A percentile compares a stretch with the other conserved stretches of the same genome.
These are phyloP conservation scores for Enteromius mattozi DNA, from an alignment of 2,797 vertebrate species.

Conservation along the genomic window DNA sequence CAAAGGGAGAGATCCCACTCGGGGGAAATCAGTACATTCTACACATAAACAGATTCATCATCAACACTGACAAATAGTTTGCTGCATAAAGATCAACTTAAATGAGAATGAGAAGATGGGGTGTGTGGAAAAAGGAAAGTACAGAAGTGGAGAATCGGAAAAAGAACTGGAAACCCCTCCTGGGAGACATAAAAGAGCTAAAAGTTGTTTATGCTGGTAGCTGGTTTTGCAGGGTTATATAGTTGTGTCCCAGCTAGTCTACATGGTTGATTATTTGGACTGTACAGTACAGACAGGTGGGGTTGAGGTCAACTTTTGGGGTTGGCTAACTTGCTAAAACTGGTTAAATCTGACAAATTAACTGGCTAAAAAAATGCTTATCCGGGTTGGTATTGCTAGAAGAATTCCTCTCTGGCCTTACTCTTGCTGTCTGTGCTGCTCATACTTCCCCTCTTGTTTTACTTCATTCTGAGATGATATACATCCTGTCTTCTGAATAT, in stretches of 20 bases:
- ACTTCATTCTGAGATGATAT: neutral
- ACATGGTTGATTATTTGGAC: neutral
- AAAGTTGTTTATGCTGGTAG: neutral
- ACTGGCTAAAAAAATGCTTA: neutral
- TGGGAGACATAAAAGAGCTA: slow-evolving; percentile 28
- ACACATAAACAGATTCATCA: slow-evolving; percentile 86
- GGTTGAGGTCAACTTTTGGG: neutral
- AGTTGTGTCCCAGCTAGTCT: neutral
- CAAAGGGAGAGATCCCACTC: slow-evolving; percentile 75
- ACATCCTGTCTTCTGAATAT: slow-evolving; percentile 25
- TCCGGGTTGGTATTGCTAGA: neutral
- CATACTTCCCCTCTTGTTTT: neutral
- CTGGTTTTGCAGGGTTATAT: neutral
- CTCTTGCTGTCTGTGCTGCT: neutral
- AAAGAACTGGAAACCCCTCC: neutral
- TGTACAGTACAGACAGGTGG: neutral
- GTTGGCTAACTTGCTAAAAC: neutral
- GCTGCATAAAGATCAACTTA: slow-evolving; percentile 80
- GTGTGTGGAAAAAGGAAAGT: slow-evolving; percentile 13
- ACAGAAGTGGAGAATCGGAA: neutral
- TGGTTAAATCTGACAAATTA: neutral
- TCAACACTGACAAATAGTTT: slow-evolving; percentile 79
- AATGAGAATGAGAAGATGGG: slow-evolving; percentile 66
- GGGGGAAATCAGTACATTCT: slow-evolving; percentile 82
- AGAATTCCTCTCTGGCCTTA: neutral